Evolutionary conservation across 2,113 vertebrate species (phyloP), one percentile per base, ranked within the genome.

Genomic region (Saguinus midas): DNA sequence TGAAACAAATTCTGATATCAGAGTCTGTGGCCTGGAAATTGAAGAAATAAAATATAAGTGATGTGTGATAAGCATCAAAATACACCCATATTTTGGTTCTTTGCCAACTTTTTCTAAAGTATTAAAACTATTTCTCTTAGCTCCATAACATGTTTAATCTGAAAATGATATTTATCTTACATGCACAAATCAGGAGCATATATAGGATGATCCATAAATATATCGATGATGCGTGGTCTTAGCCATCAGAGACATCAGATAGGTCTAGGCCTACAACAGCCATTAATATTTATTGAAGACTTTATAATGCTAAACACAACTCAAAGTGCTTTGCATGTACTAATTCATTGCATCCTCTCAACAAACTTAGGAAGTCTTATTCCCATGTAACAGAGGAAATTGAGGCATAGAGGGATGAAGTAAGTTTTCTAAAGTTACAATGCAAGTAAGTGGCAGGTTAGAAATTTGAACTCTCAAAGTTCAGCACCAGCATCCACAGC

Each of bases 1-100:
- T 78, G 16, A 97, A 97, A 0, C 85, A 97, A 91, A 98, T 96
- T 97, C 93, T 96, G 95, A 95, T 97, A 95, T 73, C 87, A 84
- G 40, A 96, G 92, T 61, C 90, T 45, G 83, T 80, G 78, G 55
- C 72, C 48, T 95, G 52, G 43, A 61, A 87, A 93, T 27, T 52
- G 35, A 48, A 84, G 23, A 82, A 50, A 87, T 88, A 88, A 96
- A 91, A 87, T 91, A 86, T 95, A 91, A 93, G 85, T 61, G 73
- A 73, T 10, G 52, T 43, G 40, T 88, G 81, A 84, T 45, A 57
- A 92, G 43, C 37, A 75, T 61, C 85, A 75, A 93, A 95, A 70
- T 68, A 45, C 58, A 88, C 57, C 85, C 79, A 58, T 5, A 84
- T 79, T 78, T 86, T 84, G 29, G 23, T 66, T 94, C 40, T 87